phyloP scores from a whole-genome alignment of 2,888 invertebrate species.

The Exephanes ischioxanthus region DNA sequence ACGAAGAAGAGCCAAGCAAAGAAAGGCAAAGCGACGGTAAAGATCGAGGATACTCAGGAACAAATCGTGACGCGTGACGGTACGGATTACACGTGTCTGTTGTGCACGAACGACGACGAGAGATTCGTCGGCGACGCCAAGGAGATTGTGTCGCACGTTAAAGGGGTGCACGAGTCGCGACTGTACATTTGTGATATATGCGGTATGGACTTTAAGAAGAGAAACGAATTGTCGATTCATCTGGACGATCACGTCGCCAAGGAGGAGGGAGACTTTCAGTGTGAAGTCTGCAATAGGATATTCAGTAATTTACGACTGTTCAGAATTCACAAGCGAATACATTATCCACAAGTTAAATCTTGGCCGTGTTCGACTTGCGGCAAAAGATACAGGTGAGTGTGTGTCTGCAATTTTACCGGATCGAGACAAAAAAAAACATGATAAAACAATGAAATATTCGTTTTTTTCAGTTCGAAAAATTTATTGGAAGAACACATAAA shows the following conservation, averaged over 20 bases:
- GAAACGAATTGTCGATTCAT: constrained; percentile 89
- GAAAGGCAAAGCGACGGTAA: constrained; percentile 26
- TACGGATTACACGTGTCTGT: constrained; percentile 86
- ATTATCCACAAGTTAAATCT: constrained; percentile 87
- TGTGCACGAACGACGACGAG: constrained; percentile 85
- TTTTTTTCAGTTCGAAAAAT: constrained; percentile 87
- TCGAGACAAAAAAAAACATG: not conserved
- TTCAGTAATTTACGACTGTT: constrained; percentile 88
- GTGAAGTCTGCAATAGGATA: constrained; percentile 88
- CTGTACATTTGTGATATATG: constrained; percentile 91
- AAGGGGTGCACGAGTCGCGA: constrained; percentile 87
- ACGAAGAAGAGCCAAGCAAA: constrained; percentile 25
- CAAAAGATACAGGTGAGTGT: constrained; percentile 87
- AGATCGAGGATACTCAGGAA: constrained; percentile 50
- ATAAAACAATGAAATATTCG: not conserved
- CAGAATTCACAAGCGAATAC: constrained; percentile 89
- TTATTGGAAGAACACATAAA: constrained; percentile 91
- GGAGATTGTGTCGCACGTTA: constrained; percentile 88
- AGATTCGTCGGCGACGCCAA: constrained; percentile 86
- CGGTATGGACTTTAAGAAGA: constrained; percentile 88
- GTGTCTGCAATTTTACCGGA: not conserved
- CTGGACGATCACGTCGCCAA: constrained; percentile 88
- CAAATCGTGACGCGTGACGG: constrained; percentile 81
- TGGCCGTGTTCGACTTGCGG: constrained; percentile 89
- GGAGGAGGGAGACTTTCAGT: constrained; percentile 88